A percentile compares a stretch with the other conserved stretches of the same genome.
Evolutionary conservation across 2,113 vertebrate genomes (phyloP).

Genomic region (Illadopsis cleaveri): DNA sequence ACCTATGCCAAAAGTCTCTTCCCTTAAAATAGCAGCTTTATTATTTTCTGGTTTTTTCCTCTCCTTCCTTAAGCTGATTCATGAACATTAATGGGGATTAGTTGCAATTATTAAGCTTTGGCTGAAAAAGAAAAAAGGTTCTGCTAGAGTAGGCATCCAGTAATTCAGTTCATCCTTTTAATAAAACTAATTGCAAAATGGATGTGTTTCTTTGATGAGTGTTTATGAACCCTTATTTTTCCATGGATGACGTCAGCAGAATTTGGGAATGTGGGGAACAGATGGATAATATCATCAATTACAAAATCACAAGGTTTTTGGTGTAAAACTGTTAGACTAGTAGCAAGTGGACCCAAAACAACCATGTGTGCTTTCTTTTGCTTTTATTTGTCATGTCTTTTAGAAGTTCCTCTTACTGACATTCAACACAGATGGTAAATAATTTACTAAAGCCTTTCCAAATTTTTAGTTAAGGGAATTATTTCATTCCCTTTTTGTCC

Average conservation of each 20-base stretch:
- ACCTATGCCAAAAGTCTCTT: background rate
- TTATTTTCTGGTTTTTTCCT: background rate
- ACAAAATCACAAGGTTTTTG: background rate
- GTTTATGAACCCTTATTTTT: background rate
- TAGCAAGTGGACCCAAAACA: background rate
- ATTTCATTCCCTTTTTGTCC: background rate
- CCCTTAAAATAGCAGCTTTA: background rate
- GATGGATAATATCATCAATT: background rate
- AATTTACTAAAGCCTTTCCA: background rate
- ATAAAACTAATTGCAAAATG: background rate
- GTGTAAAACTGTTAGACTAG: background rate
- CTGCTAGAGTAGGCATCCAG: background rate
- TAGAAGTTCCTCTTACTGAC: background rate
- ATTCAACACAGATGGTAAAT: background rate
- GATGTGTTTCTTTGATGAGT: background rate
- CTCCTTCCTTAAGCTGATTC: background rate
- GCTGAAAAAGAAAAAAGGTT: background rate
- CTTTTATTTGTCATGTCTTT: background rate
- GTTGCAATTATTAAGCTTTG: background rate
- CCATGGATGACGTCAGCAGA: background rate
- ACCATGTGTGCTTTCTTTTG: background rate
- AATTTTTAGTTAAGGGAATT: background rate
- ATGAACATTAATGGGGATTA: background rate
- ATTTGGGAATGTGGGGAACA: background rate
- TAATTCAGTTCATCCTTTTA: background rate